Base-by-base conservation (phyloP, 1,140 invertebrate genomes). In the Macrotrachela quadricornifera region DNA sequence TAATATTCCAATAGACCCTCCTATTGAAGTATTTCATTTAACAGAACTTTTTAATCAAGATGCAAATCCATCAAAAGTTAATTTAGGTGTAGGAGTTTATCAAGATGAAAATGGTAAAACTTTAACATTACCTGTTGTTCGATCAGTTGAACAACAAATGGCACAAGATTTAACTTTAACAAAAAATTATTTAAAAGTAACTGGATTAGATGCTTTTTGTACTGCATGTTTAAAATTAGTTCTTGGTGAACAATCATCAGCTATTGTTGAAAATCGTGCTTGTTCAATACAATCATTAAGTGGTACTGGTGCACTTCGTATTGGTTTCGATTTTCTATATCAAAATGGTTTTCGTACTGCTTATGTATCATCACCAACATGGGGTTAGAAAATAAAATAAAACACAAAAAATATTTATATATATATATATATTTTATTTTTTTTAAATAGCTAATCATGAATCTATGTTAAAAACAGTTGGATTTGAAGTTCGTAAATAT, bases 41-140 rank as follows among this genome's bases (percentile, higher is more conserved):
- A 81, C 74, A 45, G 82, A 80, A 68, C 71, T 78, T 14, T 96
- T 78, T 66, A 71, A 75, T 37, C 83, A 87, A 51, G 88, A 95
- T 64, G 66, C 75, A 10, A 72, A 74, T 63, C 72, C 78, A 43
- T 75, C 83, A 46, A 97, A 97, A 78, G 86, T 94, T 21, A 94
- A 90, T 71, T 75, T 96, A 44, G 80, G 83, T 47, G 80, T 94
- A 62, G 91, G 91, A 72, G 90, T 90, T 46, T 97, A 96, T 67
- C 76, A 91, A 58, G 90, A 85, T 44, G 80, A 83, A 59, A 80
- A 85, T 62, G 83, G 82, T 0, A 82, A 88, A 68, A 91, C 92
- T 54, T 97, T 88, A 88, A 87, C 97, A 3, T 68, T 97, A 52
- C 92, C 91, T 11, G 85, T 96, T 48, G 92, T 97, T 0, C 73